phyloP scores from a whole-genome alignment of 2,888 invertebrate species.

The Timema podura region DNA sequence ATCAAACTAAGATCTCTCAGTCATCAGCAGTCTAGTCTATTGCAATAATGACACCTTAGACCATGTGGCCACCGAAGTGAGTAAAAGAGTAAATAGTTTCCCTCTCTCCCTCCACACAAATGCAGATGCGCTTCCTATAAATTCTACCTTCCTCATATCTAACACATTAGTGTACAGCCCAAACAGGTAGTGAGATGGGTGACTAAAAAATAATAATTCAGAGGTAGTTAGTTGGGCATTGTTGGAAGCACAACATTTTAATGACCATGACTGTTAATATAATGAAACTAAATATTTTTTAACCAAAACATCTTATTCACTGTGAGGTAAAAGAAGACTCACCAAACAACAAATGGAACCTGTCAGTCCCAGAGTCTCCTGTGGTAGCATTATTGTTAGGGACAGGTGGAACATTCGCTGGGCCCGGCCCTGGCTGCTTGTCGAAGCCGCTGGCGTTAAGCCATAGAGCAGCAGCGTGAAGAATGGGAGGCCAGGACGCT shows the following conservation, averaged over 20 bases:
- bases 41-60: too few relatives aligned
- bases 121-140: too few relatives aligned
- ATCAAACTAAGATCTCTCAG: too few relatives aligned
- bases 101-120: too few relatives aligned
- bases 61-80: too few relatives aligned
- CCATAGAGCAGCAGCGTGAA: slow-evolving; percentile 91
- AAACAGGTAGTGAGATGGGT: too few relatives aligned
- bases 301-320: not conserved
- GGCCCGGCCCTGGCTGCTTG: slow-evolving; percentile 35
- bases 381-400: slow-evolving; percentile 39
- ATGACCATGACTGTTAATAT: not conserved
- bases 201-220: too few relatives aligned
- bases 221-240: too few relatives aligned
- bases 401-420: slow-evolving; percentile 30
- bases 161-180: too few relatives aligned
- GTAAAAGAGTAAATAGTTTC: too few relatives aligned
- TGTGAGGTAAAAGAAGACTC: slow-evolving; percentile 37
- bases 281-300: not conserved
- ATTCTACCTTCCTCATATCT: too few relatives aligned
- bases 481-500: slow-evolving; percentile 90
- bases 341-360: slow-evolving; percentile 87
- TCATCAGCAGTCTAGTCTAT: too few relatives aligned
- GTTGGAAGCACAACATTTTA: not conserved
- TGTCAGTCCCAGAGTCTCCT: slow-evolving; percentile 56
- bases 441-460: slow-evolving; percentile 66